Evolutionary conservation across 2,797 vertebrate species (phyloP).

Genomic region (Luscinia luscinia): DNA sequence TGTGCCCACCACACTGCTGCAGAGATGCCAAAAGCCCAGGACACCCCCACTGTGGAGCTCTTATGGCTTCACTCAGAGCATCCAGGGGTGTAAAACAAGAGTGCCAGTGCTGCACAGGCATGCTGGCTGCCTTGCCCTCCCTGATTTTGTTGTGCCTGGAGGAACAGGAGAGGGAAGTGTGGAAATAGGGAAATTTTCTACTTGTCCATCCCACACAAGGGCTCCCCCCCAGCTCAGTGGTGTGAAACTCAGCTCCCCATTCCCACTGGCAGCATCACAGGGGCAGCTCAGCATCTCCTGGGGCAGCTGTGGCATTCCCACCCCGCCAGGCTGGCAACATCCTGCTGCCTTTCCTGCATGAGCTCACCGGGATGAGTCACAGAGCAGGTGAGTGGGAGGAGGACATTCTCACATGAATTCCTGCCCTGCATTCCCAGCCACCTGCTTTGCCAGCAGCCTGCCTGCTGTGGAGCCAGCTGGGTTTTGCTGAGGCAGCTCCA

Average conservation of each 20-base stretch:
- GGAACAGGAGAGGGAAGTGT: background rate
- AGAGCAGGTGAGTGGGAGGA: background rate
- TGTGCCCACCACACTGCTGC: rapidly evolving
- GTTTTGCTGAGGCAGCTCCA: background rate
- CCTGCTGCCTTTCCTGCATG: background rate
- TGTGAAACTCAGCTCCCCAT: rapidly evolving
- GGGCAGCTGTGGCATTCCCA: background rate
- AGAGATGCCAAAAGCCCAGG: background rate
- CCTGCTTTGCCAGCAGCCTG: background rate
- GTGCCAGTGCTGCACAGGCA: rapidly evolving
- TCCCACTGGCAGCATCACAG: background rate
- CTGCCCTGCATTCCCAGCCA: background rate
- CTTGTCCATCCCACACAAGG: background rate
- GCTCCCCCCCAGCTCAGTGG: rapidly evolving
- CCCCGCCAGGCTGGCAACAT: background rate
- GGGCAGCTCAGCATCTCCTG: background rate
- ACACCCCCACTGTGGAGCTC: background rate
- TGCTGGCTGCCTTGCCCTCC: rapidly evolving
- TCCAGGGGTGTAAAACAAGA: background rate
- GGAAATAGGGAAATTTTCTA: background rate
- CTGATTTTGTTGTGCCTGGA: background rate
- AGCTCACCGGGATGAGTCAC: background rate
- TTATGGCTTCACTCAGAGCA: background rate
- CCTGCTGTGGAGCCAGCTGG: background rate
- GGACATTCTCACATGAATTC: background rate